Evolutionary conservation across 2,888 invertebrate species (phyloP), one percentile per base, ranked within the genome.

Genomic region (Polydrusus tereticollis): DNA sequence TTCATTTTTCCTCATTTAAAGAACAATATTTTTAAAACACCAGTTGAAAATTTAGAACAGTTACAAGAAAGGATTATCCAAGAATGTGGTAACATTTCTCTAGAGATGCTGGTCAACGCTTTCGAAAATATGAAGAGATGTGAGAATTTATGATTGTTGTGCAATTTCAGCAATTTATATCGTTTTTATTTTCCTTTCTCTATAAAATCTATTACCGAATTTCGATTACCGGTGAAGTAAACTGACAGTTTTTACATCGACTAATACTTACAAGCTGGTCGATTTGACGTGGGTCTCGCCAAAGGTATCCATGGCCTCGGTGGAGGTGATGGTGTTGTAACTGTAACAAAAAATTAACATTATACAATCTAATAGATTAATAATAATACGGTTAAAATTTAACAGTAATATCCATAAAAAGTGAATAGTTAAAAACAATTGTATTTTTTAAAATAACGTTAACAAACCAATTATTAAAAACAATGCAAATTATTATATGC

Each of bases 281-380:
- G 91, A 83, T 92, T 91, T 86, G 94, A 91, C 85, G 95, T 94
- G 76, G 97, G 96, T 86, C 95, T 91, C 74, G 95, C 94, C 82
- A 97, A 88, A 75, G 95, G 95, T 85, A 97, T 94, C 98, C 98
- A 98, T 83, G 97, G 97, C 87, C 98, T 90, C 86, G 95, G 94
- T 78, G 97, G 97, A 80, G 97, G 97, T 85, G 92, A 90, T 79
- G 93, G 92, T 82, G 94, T 93, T 82, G 94, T 94, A 84, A 96
- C 96, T 96, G 90, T 75, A 94, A 94, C 85, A 86, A 86, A 82
- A 82, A 81, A 83, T 77, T 80, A 79, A 26, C 16, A 14, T 38
- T 38, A n/a, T 38, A 58, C 6, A 58, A 55, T 14, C 3, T 29
- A 18, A 26, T 55, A 29, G 26, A 18, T 29, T 8, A 1, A 10